A percentile compares a stretch with the other conserved stretches of the same genome.
Evolutionary conservation across 37 sponge, comb jelly and placozoan species (phyloP).

Genomic region (Ianthella basta): DNA sequence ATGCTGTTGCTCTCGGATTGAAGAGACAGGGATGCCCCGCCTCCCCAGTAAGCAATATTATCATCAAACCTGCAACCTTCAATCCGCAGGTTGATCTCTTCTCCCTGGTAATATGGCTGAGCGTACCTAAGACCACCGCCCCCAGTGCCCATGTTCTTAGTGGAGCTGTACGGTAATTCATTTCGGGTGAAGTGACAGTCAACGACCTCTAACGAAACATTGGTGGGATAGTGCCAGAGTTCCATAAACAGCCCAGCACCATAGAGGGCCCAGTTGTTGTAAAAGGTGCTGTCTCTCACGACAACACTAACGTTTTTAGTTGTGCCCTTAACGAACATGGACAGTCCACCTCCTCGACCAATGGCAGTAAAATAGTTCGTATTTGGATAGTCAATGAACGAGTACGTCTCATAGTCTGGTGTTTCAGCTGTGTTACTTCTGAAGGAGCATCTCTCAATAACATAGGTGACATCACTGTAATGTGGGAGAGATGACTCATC

Average conservation of each 20-base stretch:
- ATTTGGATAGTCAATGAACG: conserved; percentile 15
- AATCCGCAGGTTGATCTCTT: not conserved
- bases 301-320: not conserved
- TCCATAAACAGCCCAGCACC: conserved; percentile 24
- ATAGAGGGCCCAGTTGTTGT: conserved; percentile 5
- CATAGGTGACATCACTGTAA: conserved; percentile 3
- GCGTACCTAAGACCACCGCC: conserved; percentile 10
- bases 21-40: not conserved
- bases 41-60: conserved; percentile 17
- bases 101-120: not conserved
- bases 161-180: not conserved
- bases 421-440: conserved; percentile 20
- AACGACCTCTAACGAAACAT: not conserved
- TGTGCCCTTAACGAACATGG: conserved; percentile 6
- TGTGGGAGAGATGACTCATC: not conserved
- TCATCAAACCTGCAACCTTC: not conserved
- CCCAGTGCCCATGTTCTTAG: conserved; percentile 1
- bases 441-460: not conserved
- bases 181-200: not conserved
- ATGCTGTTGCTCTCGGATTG: too few relatives aligned
- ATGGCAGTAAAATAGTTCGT: not conserved
- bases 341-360: conserved; percentile 26
- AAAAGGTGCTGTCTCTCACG: not conserved
- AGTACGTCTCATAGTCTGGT: conserved; percentile 2
- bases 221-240: not conserved